Base-by-base conservation (phyloP, 1,140 invertebrate species). In the Trichoplusia ni region DNA sequence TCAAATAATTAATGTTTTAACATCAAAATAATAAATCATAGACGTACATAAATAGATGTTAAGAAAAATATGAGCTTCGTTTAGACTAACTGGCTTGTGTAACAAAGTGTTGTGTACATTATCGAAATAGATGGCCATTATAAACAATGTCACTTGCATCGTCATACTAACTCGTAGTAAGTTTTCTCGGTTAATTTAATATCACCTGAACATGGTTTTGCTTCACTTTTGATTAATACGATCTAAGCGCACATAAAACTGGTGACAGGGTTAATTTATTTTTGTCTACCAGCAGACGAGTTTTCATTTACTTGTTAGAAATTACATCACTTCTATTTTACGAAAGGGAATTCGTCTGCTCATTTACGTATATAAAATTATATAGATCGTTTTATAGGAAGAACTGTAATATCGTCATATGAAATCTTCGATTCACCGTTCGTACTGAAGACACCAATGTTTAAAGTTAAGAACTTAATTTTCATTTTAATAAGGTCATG, bases 21-120 rank as follows among this genome's bases (percentile, higher is more conserved):
- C 33, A 62, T 63, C 47, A 58, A 6, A 53, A 42, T 67, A 71
- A 49, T 62, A 25, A n/a, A n/a, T 72, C 73, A 69, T 67, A 71
- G 71, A 78, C 66, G 73, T 77, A 77, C 71, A 72, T 79, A 78
- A 75, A 85, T 89, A 90, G 85, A 69, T 80, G 61, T 82, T 90
- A 87, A 88, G 84, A 86, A 85, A 89, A 89, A 87, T 80, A 90
- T 87, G 87, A 90, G 87, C 87, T 90, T 90, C 75, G 65, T 88
- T 87, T 90, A 90, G 87, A 88, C 66, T 86, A 73, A 90, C 83
- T 88, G 83, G 87, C 85, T 90, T 88, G 71, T 82, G 81, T 84
- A 77, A 82, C 77, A 78, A 72, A 77, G 75, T 85, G 81, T 84
- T 84, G 79, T 87, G 84, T 88, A 85, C 67, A 61, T 71, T 71